Percentiles rank a stretch among this genome's conserved stretches.
Conservation (phyloP, 2,888 invertebrate species). For the Elysia crispata region DNA sequence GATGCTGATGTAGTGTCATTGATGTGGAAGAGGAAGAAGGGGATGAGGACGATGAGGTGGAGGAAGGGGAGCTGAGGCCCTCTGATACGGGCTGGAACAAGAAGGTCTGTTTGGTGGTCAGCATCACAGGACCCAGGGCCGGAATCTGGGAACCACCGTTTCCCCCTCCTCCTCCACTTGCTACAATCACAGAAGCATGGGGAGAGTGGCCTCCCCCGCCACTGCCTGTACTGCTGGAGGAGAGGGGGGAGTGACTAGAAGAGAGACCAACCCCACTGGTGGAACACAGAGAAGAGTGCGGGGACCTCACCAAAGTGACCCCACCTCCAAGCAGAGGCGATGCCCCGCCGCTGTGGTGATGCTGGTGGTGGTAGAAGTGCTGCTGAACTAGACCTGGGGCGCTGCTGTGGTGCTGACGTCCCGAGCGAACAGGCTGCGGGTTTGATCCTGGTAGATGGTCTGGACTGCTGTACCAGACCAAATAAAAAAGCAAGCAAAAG, state of each 20-base stretch:
- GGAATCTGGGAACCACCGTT: no score
- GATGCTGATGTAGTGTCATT: constrained; percentile 15
- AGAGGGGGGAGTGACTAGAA: constrained; percentile 31
- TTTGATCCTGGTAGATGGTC: constrained; percentile 46
- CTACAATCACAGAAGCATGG: not conserved
- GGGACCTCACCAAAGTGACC: no score
- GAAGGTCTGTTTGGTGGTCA: constrained; percentile 39
- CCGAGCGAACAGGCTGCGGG: constrained; percentile 9
- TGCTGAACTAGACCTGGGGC: constrained; percentile 5
- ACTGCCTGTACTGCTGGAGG: constrained; percentile 6
- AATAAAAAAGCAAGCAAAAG: not conserved
- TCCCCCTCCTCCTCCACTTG: not conserved
- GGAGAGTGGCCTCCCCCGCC: constrained; percentile 1
- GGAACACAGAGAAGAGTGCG: constrained; percentile 27
- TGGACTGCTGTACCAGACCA: constrained; percentile 42
- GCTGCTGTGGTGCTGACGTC: constrained; percentile 2
- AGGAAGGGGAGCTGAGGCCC: constrained; percentile 13
- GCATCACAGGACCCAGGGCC: not conserved
- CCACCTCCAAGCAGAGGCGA: no score
- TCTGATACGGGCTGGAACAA: constrained; percentile 43
- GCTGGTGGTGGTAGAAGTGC: not conserved
- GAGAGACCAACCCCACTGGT: not conserved
- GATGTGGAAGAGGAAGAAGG: constrained; percentile 30
- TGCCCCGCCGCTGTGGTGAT: not conserved
- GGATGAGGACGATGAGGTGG: constrained; percentile 32